Conservation (phyloP, 2,113 vertebrate species). For the Salvelinus namaycush region DNA sequence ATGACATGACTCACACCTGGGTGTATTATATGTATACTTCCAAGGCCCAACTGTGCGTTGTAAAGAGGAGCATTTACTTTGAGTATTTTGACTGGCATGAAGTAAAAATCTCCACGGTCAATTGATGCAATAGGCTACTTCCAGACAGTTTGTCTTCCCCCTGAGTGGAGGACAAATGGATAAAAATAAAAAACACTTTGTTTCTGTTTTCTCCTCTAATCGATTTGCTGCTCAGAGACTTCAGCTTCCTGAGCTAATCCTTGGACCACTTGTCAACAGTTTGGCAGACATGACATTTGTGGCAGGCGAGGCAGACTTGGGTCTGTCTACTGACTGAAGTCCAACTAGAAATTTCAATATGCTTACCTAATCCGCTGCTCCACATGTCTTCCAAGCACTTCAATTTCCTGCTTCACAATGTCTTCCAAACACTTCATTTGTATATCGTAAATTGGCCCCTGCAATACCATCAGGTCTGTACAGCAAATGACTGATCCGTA, state of each 20-base stretch:
- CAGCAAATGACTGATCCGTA: neutral
- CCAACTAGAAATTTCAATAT: neutral
- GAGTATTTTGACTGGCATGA: neutral
- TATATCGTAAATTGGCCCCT: neutral
- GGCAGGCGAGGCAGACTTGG: neutral
- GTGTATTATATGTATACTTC: neutral
- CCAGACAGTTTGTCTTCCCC: too few species aligned
- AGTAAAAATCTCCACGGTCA: neutral
- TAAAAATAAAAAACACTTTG: neutral
- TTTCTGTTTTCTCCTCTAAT: neutral
- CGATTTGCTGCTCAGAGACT: neutral
- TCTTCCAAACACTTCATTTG: too few species aligned
- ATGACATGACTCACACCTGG: too few species aligned
- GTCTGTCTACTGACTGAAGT: neutral
- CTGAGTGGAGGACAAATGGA: neutral
- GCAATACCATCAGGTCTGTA: neutral
- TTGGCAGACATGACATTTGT: neutral
- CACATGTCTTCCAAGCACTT: neutral
- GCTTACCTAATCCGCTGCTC: neutral
- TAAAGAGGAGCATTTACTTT: neutral
- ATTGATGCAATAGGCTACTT: neutral
- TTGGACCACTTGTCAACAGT: neutral
- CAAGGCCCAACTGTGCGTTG: neutral
- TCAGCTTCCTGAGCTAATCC: neutral
- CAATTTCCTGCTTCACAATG: neutral